Evolutionary conservation across 1,140 invertebrate genomes (phyloP).

Genomic region (Eueides isabella): DNA sequence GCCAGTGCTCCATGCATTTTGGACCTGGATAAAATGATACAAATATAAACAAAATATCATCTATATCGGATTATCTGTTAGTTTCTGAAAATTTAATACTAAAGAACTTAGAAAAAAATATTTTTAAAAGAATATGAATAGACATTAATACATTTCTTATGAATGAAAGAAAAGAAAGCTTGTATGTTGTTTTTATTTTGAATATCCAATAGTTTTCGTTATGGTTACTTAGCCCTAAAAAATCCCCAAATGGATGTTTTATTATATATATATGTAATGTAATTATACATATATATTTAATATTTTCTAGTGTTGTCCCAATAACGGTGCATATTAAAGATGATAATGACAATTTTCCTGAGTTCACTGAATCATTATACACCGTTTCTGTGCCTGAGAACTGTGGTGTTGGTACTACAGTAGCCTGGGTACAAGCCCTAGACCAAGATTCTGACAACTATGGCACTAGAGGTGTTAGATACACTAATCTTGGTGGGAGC

Average conservation of each 20-base stretch:
- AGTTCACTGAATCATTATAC: conserved; percentile 91
- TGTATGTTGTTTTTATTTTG: not conserved
- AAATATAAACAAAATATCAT: too few relatives aligned
- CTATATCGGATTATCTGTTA: too few relatives aligned
- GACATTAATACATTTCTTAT: too few relatives aligned
- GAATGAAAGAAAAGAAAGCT: too few relatives aligned
- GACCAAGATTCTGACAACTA: conserved; percentile 93
- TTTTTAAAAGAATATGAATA: too few relatives aligned
- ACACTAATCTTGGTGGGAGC: conserved; percentile 89
- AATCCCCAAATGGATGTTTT: too few relatives aligned
- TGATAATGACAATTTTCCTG: conserved; percentile 96
- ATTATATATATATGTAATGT: not conserved
- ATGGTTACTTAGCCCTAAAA: too few relatives aligned
- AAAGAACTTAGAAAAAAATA: too few relatives aligned
- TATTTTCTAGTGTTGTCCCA: conserved; percentile 86
- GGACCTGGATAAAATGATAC: too few relatives aligned
- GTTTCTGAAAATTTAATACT: too few relatives aligned
- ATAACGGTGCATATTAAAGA: conserved; percentile 94
- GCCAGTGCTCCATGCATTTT: too few relatives aligned
- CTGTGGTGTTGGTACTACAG: conserved; percentile 89
- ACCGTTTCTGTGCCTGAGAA: conserved; percentile 92
- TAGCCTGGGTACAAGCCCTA: conserved; percentile 91
- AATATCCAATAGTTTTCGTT: too few relatives aligned
- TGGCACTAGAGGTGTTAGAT: conserved; percentile 93
- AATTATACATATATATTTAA: conserved; percentile 6